Evolutionary conservation across 2,797 vertebrate genomes (phyloP), one percentile per base, ranked within the genome.

Genomic region (Bufotes viridis): DNA sequence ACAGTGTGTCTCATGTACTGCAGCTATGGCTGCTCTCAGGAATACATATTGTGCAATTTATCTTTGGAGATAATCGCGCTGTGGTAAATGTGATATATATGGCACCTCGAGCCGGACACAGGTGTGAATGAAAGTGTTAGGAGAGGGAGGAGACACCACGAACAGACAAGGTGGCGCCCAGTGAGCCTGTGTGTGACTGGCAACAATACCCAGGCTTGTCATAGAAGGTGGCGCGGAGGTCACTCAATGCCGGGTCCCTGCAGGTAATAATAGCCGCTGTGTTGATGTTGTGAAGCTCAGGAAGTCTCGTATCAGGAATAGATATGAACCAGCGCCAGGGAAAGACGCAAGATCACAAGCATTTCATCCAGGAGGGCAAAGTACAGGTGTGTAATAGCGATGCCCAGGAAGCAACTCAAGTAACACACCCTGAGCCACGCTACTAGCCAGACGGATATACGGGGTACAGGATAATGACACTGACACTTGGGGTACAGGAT

Each of bases 311-410:
- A 69, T 82, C 81, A 53, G n/a, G 7, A 17, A 12, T 15, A 51
- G 70, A 85, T 75, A 61, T n/a, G 70, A n/a, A 69, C 7, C 42
- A 10, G 63, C 3, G 81, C 81, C 61, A 82, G 60, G 12, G 9
- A 18, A 58, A 60, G 51, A 11, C 18, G 10, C 7, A 11, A 8
- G n/a, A 76, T 58, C 58, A 51, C 22, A 24, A 26, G 29, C 17
- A 17, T 61, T 85, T 78, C 72, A 58, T 78, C 20, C 5, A 51
- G 24, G 17, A 12, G 12, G 53, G 15, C 70, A 75, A n/a, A 61
- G 70, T 58, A 51, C 70, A 65, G 84, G 72, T 75, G 84, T 70
- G 26, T 17, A 70, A 70, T 34, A 70, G 67, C 7, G 67, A 70
- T 24, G 24, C 65, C 65, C 4, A 20, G 60, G 60, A 61, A 55